Conservation (phyloP, 2,113 vertebrate genomes). For the Lophotis ruficrista region DNA sequence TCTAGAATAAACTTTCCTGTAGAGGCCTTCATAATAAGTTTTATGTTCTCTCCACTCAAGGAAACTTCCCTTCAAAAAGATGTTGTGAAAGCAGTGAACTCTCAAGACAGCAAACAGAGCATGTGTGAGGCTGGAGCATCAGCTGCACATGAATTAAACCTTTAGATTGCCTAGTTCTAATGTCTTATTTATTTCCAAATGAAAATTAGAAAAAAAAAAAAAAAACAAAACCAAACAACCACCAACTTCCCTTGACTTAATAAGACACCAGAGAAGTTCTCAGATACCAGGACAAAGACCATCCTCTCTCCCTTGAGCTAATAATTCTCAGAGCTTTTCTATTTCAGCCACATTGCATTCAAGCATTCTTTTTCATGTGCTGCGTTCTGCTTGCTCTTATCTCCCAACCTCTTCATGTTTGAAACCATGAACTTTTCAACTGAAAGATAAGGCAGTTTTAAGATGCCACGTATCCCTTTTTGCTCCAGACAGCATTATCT, state of each 20-base stretch:
- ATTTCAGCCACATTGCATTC: background rate
- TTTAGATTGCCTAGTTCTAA: background rate
- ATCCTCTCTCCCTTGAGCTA: background rate
- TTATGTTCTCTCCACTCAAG: background rate
- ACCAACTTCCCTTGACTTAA: background rate
- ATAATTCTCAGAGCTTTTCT: background rate
- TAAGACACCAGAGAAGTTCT: background rate
- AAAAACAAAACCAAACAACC: background rate
- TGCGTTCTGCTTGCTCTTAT: background rate
- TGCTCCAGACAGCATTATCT: background rate
- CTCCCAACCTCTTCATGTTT: background rate
- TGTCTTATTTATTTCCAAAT: background rate
- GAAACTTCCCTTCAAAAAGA: background rate
- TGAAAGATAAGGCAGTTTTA: background rate
- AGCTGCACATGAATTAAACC: background rate
- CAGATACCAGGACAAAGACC: background rate
- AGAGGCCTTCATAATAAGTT: background rate
- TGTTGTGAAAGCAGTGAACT: background rate
- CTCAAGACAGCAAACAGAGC: background rate
- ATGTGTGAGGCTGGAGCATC: background rate
- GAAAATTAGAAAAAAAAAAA: background rate
- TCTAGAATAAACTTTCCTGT: background rate
- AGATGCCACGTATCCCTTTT: background rate
- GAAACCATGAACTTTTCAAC: background rate
- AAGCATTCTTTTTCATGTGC: rapidly evolving